Conservation (phyloP, 2,888 invertebrate genomes). For the Hybos culiciformis region DNA sequence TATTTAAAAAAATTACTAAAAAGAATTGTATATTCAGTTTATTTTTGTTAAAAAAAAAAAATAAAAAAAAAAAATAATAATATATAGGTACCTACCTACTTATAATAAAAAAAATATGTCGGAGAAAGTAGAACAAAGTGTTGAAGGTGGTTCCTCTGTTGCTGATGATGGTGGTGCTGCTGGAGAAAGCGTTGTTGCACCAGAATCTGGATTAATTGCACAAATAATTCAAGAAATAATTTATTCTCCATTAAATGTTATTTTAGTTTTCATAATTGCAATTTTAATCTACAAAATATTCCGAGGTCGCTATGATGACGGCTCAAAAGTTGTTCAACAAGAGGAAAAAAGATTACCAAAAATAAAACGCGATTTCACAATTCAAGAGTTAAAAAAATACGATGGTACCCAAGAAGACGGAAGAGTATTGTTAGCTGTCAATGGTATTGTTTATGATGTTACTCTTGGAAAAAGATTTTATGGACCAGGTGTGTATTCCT, state of each 20-base stretch:
- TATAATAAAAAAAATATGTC: no score
- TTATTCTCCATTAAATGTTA: slow-evolving; percentile 56
- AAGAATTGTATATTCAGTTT: no score
- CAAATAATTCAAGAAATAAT: no score
- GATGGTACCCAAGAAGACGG: slow-evolving; percentile 80
- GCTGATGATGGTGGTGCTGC: no score
- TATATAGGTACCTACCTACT: no score
- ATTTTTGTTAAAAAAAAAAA: no score
- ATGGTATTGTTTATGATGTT: slow-evolving; percentile 90
- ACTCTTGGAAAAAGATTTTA: slow-evolving; percentile 83
- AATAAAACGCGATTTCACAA: slow-evolving; percentile 77
- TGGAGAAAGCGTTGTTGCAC: no score
- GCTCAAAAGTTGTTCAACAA: slow-evolving; percentile 29
- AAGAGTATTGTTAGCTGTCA: slow-evolving; percentile 80
- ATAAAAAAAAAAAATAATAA: no score
- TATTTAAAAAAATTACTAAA: no score
- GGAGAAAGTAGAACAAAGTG: no score
- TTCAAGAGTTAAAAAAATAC: slow-evolving; percentile 71
- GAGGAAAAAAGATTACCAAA: slow-evolving; percentile 50
- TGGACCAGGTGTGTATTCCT: slow-evolving; percentile 81
- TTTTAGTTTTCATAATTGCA: slow-evolving; percentile 51
- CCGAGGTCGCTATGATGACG: slow-evolving; percentile 40
- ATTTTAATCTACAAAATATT: slow-evolving; percentile 64
- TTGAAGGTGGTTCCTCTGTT: no score
- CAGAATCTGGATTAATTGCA: no score